A percentile compares a stretch with the other conserved stretches of the same genome.
Evolutionary conservation across 2,888 invertebrate genomes (phyloP).

Genomic region (Shargacucullia verbasci): DNA sequence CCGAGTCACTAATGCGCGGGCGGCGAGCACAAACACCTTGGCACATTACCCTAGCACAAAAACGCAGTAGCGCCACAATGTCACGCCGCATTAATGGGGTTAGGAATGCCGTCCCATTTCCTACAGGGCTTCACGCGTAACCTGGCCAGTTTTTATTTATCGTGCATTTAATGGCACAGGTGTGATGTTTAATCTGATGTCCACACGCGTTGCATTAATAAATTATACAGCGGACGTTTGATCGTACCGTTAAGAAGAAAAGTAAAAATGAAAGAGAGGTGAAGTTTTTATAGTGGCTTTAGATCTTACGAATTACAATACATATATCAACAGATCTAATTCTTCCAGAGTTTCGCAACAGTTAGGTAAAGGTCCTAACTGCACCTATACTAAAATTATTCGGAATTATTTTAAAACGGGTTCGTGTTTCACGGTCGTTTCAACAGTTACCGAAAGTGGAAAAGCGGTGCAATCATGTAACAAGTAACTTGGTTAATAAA

Average conservation of each 20-base stretch:
- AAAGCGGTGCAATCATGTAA: no score
- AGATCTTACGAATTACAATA: no score
- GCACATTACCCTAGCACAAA: constrained; percentile 23
- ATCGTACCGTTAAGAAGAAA: not conserved
- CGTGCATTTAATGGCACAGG: constrained; percentile 40
- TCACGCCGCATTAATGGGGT: constrained; percentile 57
- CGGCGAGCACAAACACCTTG: constrained; percentile 44
- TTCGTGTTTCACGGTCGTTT: no score
- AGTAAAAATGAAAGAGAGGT: no score
- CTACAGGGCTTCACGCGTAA: constrained; percentile 46
- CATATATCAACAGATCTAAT: no score
- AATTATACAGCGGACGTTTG: constrained; percentile 21
- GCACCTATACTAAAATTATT: no score
- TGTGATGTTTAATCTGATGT: constrained; percentile 36
- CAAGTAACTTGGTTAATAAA: no score
- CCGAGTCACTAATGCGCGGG: constrained; percentile 37
- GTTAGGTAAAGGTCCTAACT: no score
- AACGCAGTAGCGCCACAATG: constrained; percentile 43
- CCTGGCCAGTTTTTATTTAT: constrained; percentile 34
- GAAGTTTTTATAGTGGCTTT: no score
- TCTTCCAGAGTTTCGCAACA: no score
- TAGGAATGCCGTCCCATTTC: constrained; percentile 75
- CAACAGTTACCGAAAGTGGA: no score
- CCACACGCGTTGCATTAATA: constrained; percentile 5
- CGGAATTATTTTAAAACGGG: no score